phyloP scores from a whole-genome alignment of 1,140 invertebrate species.

The roundworm (Caenorhabditis elegans) region DNA sequence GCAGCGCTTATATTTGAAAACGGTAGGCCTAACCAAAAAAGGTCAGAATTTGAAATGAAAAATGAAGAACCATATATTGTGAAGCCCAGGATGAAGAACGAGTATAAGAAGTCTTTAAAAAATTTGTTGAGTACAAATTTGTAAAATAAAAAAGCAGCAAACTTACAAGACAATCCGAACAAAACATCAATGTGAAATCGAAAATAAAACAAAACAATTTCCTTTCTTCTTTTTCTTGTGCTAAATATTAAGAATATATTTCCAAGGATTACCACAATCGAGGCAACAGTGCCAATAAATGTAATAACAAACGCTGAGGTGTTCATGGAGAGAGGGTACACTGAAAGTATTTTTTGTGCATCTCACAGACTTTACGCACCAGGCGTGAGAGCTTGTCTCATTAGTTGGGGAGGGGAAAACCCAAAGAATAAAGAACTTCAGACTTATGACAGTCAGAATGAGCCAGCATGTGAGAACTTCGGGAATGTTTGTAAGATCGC shows the following conservation, averaged over 20 bases:
- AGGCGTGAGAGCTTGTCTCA: neutral
- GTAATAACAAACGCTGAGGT: neutral
- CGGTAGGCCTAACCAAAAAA: neutral
- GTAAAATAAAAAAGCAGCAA: neutral
- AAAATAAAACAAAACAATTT: neutral
- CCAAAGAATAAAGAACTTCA: too few relatives aligned
- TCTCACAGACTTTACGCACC: neutral
- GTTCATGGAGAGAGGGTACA: neutral
- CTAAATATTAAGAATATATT: neutral
- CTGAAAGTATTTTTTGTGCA: neutral
- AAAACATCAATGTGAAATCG: neutral
- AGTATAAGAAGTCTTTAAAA: neutral
- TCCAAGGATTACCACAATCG: neutral
- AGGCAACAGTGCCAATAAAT: neutral
- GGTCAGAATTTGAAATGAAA: neutral
- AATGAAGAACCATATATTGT: neutral
- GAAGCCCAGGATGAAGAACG: neutral
- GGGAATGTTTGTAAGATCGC: too few relatives aligned
- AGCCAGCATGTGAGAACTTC: too few relatives aligned
- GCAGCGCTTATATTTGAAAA: conserved; percentile 1
- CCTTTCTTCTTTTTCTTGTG: neutral
- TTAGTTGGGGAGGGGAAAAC: neutral
- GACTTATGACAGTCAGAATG: too few relatives aligned
- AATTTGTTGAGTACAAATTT: neutral
- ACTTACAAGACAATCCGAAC: neutral